Base-by-base conservation (phyloP, 2,113 vertebrate species). In the Pachycephala philippinensis region DNA sequence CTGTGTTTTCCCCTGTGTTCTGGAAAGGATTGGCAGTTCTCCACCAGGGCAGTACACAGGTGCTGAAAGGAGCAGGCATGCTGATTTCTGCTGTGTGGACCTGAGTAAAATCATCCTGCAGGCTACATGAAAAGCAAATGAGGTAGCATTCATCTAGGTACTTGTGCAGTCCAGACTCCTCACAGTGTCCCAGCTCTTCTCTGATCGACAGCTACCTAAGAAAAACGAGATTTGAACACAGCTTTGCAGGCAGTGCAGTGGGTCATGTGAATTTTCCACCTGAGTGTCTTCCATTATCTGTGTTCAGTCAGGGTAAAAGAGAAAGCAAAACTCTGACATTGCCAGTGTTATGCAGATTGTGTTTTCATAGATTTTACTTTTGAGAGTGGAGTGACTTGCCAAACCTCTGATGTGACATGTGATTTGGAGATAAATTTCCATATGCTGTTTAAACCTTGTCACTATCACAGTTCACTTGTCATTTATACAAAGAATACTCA, bases 351-450 rank as follows among this genome's bases (percentile, higher is more conserved):
- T 80, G 85, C 61, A 95, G 82, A 92, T 95, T 64, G 33, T 86
- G 54, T 92, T 91, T 90, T 92, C 37, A 50, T 52, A 77, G 59
- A 31, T 89, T 74, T 88, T 93, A 42, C 47, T 88, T 92, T 70
- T 39, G 47, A 90, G 50, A 89, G 72, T 35, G 15, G 31, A 89
- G 15, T 81, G 56, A 91, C 40, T 89, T 95, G 54, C 39, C 47
- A 84, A 95, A 63, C 42, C 54, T 86, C 64, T 74, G 42, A 86
- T 70, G 52, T 88, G 90, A 90, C 82, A 89, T 71, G 79, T 84
- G 80, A 97, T 87, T 92, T 90, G 39, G 44, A 90, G 79, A 91
- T 88, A 65, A 88, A 93, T 95, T 92, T 93, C 63, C 79, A 86
- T 92, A 86, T 54, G 68, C 76, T 84, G 37, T 86, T 95, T 86